phyloP scores from a whole-genome alignment of 2,113 vertebrate genomes.

The Platysternon megacephalum region DNA sequence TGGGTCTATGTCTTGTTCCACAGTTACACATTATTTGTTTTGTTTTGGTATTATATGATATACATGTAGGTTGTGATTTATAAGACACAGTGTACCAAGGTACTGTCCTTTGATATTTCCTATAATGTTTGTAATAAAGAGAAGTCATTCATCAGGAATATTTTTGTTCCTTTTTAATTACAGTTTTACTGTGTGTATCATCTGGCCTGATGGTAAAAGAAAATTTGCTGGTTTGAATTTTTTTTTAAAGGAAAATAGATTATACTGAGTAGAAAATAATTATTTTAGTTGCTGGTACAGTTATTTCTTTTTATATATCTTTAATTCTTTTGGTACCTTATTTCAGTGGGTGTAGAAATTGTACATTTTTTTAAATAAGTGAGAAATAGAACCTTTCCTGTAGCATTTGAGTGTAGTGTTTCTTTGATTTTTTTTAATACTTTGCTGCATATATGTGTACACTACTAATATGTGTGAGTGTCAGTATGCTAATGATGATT shows the following conservation, averaged over 20 bases:
- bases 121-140: background rate
- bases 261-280: background rate
- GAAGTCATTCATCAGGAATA: background rate
- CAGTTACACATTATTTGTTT: background rate
- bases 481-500: constrained; percentile 46
- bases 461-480: constrained; percentile 50
- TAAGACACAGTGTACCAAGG: constrained; percentile 16
- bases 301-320: background rate
- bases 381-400: background rate
- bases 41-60: rapidly evolving
- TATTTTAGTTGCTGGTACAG: background rate
- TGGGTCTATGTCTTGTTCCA: background rate
- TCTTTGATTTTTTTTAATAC: background rate
- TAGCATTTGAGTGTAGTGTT: background rate
- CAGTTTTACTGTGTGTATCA: background rate
- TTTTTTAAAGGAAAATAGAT: background rate
- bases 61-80: background rate
- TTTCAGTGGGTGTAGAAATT: background rate
- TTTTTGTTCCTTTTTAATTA: background rate
- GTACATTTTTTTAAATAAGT: constrained; percentile 36
- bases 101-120: constrained; percentile 20
- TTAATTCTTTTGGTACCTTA: background rate
- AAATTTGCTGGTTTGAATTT: background rate
- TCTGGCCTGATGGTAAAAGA: background rate
- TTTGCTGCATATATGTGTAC: background rate